Evolutionary conservation across 2,113 vertebrate species (phyloP), one percentile per base, ranked within the genome.

Genomic region (Cochlearius cochlearius): DNA sequence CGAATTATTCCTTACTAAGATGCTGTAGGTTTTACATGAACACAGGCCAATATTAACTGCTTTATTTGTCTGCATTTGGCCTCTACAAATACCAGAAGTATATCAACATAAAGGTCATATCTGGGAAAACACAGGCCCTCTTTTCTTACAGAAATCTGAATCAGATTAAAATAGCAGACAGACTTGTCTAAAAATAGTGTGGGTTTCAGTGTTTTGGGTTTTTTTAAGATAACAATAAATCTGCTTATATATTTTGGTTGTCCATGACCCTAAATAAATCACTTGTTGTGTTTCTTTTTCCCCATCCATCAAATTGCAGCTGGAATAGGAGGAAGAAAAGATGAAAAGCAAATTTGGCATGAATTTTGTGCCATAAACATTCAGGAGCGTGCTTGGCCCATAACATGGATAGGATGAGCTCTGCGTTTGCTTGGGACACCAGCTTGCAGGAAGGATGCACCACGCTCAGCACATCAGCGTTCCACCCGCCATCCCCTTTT

Each of bases 121-220:
- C 86, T 96, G 69, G 58, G 77, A 91, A 94, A 95, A 91, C 22
- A 52, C 3, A 91, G 41, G 18, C 11, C 6, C 6, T 85, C 30
- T 64, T 79, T 84, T 29, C 56, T 87, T 83, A 62, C 49, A n/a
- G 26, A 58, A 58, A 77, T 26, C 13, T 38, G 15, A 91, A 75
- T 30, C 41, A 78, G 75, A 94, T 71, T 92, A 90, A 92, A 96
- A 95, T 59, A 91, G 78, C 36, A 86, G 36, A 59, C 25, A 73
- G 41, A 72, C 15, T n/a, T 39, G 12, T 27, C 62, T 91, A 95
- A 96, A 95, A 94, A 97, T 88, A 96, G 32, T 1, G 0, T 50
- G 26, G 18, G 2, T 81, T 91, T 43, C 60, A 88, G 68, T 59
- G 55, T 50, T 92, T 85, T 49, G 72, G 3, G 1, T 90, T 29